Base-by-base conservation (phyloP, 1,140 invertebrate genomes). In the Periplaneta americana region DNA sequence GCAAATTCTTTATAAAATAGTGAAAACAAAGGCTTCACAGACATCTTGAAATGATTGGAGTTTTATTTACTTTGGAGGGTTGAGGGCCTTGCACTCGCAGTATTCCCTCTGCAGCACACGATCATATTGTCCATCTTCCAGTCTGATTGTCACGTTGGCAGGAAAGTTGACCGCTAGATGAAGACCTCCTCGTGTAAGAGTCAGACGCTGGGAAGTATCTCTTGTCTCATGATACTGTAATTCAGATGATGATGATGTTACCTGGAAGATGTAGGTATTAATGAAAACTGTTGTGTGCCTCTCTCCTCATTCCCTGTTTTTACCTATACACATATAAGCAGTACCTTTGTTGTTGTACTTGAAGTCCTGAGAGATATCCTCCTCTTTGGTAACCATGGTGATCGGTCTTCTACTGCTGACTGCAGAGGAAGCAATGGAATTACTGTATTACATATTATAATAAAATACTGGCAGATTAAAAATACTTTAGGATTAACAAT, bases 101-200 rank as follows among this genome's bases (percentile, higher is more conserved):
- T 74, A 80, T 34, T 80, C 80, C 66, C 80, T 35, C 34, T 80
- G 80, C 28, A 80, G 39, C 11, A 80, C 6, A 28, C 33, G 35
- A 11, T 84, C 82, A 75, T 81, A 76, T 36, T 81, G 75, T 31
- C 86, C 84, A 75, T 85, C 82, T 28, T 86, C 82, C 34, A 87
- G 84, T 74, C 84, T 85, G 0, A 88, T 85, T 32, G 81, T 80
- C 9, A 86, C 86, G 79, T 87, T 84, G 3, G 85, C 79, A 3
- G 87, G 87, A 83, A 88, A 88, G 85, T 86, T 87, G 6, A 88
- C 85, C 1, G 84, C 84, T 11, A 88, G 83, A 79, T 85, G 85
- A 31, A 88, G 83, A 81, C 83, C 85, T 31, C 87, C 87, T 35
- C 85, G 85, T 33, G 82, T 85, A 33, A 88, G 80, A 22, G 85